Conservation (phyloP, 2,113 vertebrate genomes). For the Chionomys nivalis region DNA sequence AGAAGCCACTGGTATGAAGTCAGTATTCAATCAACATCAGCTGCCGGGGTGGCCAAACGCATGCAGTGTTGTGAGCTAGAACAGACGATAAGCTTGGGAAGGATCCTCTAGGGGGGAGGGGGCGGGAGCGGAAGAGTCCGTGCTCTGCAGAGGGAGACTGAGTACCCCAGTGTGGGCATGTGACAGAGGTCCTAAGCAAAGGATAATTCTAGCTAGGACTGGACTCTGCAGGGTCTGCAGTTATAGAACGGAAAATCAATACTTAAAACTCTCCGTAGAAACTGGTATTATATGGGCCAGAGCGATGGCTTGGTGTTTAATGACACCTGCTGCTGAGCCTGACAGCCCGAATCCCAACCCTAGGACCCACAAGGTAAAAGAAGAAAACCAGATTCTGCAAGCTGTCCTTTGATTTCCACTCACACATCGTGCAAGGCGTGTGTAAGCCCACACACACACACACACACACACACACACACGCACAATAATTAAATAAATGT, state of each 20-base stretch:
- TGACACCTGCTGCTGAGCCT: not conserved
- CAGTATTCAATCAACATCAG: not conserved
- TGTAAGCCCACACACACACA: not conserved
- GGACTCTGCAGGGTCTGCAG: not conserved
- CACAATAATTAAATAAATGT: not conserved
- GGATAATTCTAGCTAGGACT: not conserved
- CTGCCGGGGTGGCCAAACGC: not conserved
- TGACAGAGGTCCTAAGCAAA: not conserved
- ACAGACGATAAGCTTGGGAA: not conserved
- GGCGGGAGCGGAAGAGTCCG: not conserved
- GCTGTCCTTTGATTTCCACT: not conserved
- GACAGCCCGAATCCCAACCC: not conserved
- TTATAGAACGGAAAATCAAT: conserved; percentile 3
- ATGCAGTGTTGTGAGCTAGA: not conserved
- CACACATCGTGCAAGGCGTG: no score
- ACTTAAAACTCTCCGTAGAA: conserved; percentile 13
- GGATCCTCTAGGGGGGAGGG: not conserved
- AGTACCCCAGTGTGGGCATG: not conserved
- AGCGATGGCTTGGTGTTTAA: not conserved
- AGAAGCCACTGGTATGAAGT: not conserved
- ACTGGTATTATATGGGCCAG: not conserved
- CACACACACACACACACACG: not conserved
- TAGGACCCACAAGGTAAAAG: not conserved
- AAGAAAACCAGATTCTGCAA: not conserved
- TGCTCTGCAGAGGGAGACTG: not conserved